These are phyloP conservation scores for Cyanocitta stelleri DNA, from an alignment of 2,113 vertebrate genomes.

Conservation along the genomic window DNA sequence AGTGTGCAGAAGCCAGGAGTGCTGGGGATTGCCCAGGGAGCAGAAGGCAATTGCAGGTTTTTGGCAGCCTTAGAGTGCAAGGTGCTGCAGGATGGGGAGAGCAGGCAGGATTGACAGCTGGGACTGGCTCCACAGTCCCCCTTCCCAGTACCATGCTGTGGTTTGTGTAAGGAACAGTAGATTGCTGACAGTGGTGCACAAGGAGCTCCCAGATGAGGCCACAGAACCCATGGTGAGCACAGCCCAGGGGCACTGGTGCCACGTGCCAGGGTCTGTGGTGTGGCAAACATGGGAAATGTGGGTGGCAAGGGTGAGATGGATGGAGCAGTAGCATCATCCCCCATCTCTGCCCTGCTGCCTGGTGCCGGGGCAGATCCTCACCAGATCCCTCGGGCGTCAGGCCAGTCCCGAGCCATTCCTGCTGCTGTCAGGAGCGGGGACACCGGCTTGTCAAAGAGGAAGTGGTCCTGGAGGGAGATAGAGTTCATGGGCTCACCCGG, in stretches of 20 bases:
- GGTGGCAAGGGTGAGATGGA: background rate
- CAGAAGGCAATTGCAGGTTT: background rate
- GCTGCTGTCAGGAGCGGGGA: slow-evolving; percentile 80
- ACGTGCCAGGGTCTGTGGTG: rapidly evolving
- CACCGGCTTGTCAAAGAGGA: slow-evolving; percentile 84
- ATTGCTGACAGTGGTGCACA: background rate
- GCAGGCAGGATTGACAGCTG: background rate
- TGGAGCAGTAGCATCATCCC: background rate
- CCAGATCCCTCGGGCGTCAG: slow-evolving; percentile 84
- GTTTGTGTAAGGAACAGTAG: background rate
- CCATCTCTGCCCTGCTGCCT: background rate
- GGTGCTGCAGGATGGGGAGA: background rate
- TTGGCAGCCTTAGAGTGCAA: background rate
- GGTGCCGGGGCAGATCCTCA: slow-evolving; percentile 1
- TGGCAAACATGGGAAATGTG: rapidly evolving
- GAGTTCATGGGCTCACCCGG: background rate
- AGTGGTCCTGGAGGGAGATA: slow-evolving; percentile 75
- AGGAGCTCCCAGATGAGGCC: background rate
- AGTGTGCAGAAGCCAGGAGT: background rate
- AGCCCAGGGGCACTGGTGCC: background rate
- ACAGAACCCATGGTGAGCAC: background rate
- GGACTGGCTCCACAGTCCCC: background rate
- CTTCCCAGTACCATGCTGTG: background rate
- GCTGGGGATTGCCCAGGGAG: background rate
- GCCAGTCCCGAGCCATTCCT: slow-evolving; percentile 86